Conservation (phyloP, 2,797 vertebrate genomes). For the Lepilemur ruficaudatus region DNA sequence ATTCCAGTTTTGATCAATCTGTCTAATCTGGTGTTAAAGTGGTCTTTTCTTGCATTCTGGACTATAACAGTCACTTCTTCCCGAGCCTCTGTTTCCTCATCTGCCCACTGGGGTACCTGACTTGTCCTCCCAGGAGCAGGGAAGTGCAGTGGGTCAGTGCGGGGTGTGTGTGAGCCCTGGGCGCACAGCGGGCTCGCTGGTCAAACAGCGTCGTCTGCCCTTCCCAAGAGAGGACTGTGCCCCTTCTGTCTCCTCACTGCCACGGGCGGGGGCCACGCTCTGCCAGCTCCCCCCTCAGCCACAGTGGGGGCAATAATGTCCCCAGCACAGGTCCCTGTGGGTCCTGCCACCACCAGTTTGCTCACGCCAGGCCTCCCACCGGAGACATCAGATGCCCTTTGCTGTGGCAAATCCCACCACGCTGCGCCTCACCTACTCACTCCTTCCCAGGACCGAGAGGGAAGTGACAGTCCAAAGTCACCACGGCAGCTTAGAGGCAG, state of each 20-base stretch:
- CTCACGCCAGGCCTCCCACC: background rate
- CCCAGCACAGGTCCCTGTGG: background rate
- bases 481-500: background rate
- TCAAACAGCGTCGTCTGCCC: background rate
- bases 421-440: accelerated
- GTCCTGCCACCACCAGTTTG: background rate
- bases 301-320: background rate
- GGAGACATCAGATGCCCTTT: background rate
- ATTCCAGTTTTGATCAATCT: no score
- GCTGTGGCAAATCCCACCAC: background rate
- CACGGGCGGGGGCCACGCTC: accelerated
- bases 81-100: background rate
- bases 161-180: accelerated
- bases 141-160: background rate
- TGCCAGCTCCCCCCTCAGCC: background rate
- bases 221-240: background rate
- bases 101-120: background rate
- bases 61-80: accelerated
- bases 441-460: background rate
- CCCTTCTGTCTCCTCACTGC: background rate
- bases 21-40: no score
- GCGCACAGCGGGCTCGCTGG: background rate
- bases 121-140: background rate
- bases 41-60: no score
- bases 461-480: background rate